Conservation (phyloP, 30 jellyfish, hydroid and myxozoan species). For the Aurelia sp. region DNA sequence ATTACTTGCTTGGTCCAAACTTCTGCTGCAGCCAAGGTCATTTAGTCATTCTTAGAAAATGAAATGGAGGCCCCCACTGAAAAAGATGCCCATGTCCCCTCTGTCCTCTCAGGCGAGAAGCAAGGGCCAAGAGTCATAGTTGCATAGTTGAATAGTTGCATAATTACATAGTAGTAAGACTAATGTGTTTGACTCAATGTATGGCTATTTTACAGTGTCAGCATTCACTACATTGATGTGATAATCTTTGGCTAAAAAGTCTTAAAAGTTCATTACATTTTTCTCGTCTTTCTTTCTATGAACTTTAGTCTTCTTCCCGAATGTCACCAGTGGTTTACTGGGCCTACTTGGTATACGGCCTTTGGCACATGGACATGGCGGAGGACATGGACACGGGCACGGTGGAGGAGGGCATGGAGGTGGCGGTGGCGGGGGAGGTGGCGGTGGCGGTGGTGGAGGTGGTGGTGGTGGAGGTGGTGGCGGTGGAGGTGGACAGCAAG, state of each 20-base stretch:
- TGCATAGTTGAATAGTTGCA: neutral
- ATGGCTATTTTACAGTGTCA: too few relatives aligned
- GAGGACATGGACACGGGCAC: conserved; percentile 64
- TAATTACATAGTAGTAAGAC: too few relatives aligned
- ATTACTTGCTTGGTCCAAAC: neutral
- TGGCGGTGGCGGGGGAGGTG: conserved; percentile 76
- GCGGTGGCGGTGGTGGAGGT: conserved; percentile 79
- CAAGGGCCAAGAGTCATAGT: conserved; percentile 40
- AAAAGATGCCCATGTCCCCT: conserved; percentile 44
- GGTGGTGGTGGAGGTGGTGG: conserved; percentile 71
- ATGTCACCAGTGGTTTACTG: too few relatives aligned
- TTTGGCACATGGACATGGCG: conserved; percentile 69
- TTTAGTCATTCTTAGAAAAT: neutral
- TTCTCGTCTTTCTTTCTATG: conserved; percentile 27
- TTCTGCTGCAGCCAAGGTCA: neutral
- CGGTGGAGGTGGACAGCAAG: conserved; percentile 56
- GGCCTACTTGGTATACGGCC: conserved; percentile 46
- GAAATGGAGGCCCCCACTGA: neutral
- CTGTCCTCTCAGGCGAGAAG: conserved; percentile 73
- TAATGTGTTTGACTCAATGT: too few relatives aligned
- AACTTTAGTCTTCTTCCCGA: conserved; percentile 32
- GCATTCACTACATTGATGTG: too few relatives aligned
- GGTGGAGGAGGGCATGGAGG: conserved; percentile 83
- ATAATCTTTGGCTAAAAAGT: neutral
- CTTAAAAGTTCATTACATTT: conserved; percentile 18